phyloP scores from a whole-genome alignment of 2,113 vertebrate genomes.

The Turnix velox region DNA sequence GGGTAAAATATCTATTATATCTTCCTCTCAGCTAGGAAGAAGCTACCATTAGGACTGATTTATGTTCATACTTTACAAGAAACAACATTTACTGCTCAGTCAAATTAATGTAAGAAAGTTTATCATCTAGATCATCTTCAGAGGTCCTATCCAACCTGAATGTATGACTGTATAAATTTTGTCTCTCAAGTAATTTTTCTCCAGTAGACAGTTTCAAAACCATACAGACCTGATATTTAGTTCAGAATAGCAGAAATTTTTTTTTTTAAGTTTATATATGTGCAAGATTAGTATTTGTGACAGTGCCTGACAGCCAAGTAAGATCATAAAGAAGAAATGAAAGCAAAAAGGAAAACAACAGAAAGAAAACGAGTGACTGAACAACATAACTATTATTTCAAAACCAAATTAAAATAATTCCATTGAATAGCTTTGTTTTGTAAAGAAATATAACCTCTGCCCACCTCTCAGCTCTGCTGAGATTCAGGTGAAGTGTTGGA shows the following conservation, averaged over 20 bases:
- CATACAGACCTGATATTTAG: background rate
- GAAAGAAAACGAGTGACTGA: background rate
- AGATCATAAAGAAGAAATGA: background rate
- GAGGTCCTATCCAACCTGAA: background rate
- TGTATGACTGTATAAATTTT: background rate
- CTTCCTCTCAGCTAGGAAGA: background rate
- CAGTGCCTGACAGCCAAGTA: background rate
- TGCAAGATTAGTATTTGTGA: background rate
- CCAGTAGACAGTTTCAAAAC: background rate
- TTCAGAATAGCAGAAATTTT: background rate
- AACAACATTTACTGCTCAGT: background rate
- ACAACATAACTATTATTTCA: background rate
- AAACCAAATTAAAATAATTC: background rate
- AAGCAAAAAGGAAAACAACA: background rate
- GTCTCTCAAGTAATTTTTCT: background rate
- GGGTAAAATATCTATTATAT: background rate
- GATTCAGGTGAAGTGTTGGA: background rate
- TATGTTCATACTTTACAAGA: background rate
- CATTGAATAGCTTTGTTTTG: background rate
- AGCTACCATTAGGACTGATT: background rate
- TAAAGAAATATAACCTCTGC: background rate
- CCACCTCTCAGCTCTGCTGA: background rate
- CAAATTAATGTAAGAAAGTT: background rate
- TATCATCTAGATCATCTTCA: background rate
- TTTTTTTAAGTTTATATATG: background rate